Evolutionary conservation across 92 coral and sea anemone species (phyloP).

Genomic region (Bergia sp.): DNA sequence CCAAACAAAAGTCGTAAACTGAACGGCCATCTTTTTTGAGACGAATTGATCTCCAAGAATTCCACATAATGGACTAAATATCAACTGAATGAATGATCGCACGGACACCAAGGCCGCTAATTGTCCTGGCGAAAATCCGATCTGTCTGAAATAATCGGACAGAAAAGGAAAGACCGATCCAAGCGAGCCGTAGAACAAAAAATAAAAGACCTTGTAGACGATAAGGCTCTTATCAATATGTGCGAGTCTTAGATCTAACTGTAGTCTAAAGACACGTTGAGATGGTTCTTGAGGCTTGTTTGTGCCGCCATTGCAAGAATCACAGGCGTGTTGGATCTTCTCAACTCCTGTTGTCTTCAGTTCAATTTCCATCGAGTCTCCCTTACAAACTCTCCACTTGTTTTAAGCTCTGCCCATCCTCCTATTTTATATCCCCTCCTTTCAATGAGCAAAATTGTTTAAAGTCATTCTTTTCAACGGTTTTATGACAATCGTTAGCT

Average conservation of each 20-base stretch:
- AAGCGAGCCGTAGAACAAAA: constrained; percentile 82
- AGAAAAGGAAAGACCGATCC: constrained; percentile 91
- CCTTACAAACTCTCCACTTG: not conserved
- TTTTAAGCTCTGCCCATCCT: not conserved
- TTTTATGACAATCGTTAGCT: not conserved
- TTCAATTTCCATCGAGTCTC: not conserved
- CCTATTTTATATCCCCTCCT: not conserved
- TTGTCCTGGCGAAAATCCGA: constrained; percentile 89
- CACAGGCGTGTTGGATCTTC: not conserved
- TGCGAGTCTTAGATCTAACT: constrained; percentile 33
- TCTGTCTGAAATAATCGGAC: constrained; percentile 84
- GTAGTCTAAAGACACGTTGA: constrained; percentile 35
- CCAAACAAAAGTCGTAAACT: constrained; percentile 90
- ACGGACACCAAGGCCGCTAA: constrained; percentile 69
- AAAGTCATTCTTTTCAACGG: not conserved
- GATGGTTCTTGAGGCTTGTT: constrained; percentile 14
- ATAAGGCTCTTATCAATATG: constrained; percentile 79
- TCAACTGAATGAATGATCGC: constrained; percentile 80
- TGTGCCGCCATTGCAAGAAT: constrained; percentile 27
- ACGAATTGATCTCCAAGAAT: constrained; percentile 80
- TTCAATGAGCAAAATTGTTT: not conserved
- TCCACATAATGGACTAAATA: constrained; percentile 90
- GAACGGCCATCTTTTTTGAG: constrained; percentile 80
- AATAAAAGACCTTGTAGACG: constrained; percentile 84
- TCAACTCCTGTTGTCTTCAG: constrained; percentile 1